A percentile compares a stretch with the other conserved stretches of the same genome.
phyloP scores from a whole-genome alignment of 1,140 invertebrate species.

The Zaprionus nigranus region DNA sequence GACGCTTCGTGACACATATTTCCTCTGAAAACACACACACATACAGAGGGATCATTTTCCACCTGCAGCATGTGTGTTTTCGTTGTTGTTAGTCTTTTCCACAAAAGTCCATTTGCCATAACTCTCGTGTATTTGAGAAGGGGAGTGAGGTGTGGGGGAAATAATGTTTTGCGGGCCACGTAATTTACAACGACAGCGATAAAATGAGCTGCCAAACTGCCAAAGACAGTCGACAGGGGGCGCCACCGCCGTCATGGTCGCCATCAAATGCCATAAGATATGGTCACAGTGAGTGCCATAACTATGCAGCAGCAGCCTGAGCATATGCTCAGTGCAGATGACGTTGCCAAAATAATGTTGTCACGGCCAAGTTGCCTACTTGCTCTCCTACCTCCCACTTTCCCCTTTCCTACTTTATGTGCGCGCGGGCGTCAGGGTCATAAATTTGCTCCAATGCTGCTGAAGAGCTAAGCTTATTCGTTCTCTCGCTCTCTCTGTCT shows the following conservation, averaged over 20 bases:
- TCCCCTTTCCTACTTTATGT: neutral
- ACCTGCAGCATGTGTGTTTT: slow-evolving; percentile 32
- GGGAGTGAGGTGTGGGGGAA: too few species aligned
- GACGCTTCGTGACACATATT: slow-evolving; percentile 46
- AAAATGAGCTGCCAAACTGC: slow-evolving; percentile 70
- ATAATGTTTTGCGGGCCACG: slow-evolving; percentile 51
- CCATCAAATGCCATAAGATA: slow-evolving; percentile 32
- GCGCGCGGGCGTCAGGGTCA: slow-evolving; percentile 50
- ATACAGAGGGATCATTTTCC: slow-evolving; percentile 28
- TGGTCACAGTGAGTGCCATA: slow-evolving; percentile 53
- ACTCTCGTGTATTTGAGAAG: neutral
- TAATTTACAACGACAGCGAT: slow-evolving; percentile 70
- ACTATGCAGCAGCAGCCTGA: slow-evolving; percentile 62
- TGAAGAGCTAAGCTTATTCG: neutral
- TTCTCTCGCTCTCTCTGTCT: too few species aligned
- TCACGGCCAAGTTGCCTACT: slow-evolving; percentile 44
- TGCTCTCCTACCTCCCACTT: neutral
- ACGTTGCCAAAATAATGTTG: slow-evolving; percentile 57
- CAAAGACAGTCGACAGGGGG: slow-evolving; percentile 45
- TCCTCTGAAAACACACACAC: slow-evolving; percentile 3
- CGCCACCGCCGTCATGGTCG: slow-evolving; percentile 13
- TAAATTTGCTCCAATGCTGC: slow-evolving; percentile 59
- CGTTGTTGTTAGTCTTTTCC: slow-evolving; percentile 28
- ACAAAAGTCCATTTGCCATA: slow-evolving; percentile 34
- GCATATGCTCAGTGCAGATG: slow-evolving; percentile 56